Conservation (phyloP, 2,113 vertebrate genomes). For the Thamnophis sirtalis region DNA sequence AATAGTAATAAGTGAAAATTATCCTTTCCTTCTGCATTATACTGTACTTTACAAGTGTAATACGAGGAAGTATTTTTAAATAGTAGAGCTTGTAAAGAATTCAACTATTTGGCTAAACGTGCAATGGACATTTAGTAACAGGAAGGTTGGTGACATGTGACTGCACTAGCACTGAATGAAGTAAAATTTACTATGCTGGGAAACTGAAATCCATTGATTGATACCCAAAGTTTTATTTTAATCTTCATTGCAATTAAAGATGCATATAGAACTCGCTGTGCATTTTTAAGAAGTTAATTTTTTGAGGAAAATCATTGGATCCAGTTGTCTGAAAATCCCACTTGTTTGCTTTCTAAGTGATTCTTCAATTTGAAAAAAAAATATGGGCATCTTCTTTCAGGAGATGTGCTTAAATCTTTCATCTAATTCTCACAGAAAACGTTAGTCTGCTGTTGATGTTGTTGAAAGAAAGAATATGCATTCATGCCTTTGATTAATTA, state of each 20-base stretch:
- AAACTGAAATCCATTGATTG: not conserved
- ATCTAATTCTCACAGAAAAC: not conserved
- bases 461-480: not conserved
- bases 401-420: not conserved
- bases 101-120: slow-evolving; percentile 45
- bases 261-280: not conserved
- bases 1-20: slow-evolving; percentile 16
- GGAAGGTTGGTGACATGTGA: not conserved
- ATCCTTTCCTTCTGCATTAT: slow-evolving; percentile 33
- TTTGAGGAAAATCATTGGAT: not conserved
- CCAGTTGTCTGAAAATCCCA: not conserved
- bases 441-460: not conserved
- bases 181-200: slow-evolving; percentile 21
- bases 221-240: not conserved
- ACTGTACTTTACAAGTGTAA: slow-evolving; percentile 45
- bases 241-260: slow-evolving; percentile 7
- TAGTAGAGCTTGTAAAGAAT: slow-evolving; percentile 36
- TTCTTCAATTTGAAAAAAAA: not conserved
- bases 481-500: not conserved
- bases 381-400: not conserved
- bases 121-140: slow-evolving; percentile 23
- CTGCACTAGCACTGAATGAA: slow-evolving; percentile 1
- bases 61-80: slow-evolving; percentile 38
- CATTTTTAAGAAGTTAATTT: not conserved
- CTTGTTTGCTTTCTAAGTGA: not conserved